Percentiles rank a stretch among this genome's conserved stretches.
phyloP scores from a whole-genome alignment of 2,888 invertebrate species.

The Pollenia angustigena region DNA sequence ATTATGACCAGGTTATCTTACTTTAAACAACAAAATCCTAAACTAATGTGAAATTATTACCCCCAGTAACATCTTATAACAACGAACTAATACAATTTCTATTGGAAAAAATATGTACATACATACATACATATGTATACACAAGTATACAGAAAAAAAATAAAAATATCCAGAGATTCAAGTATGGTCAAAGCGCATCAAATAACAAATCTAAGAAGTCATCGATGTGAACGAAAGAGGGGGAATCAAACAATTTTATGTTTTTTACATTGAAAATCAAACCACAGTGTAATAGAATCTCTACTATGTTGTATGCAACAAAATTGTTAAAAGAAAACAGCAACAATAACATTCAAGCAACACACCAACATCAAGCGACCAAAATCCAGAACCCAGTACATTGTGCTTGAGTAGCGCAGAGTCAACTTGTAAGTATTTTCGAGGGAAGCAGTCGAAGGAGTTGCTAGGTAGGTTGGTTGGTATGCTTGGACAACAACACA shows the following conservation, averaged over 20 bases:
- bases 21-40: slow-evolving; percentile 30
- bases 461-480: not conserved
- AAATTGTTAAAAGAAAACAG: slow-evolving; percentile 31
- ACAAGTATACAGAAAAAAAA: slow-evolving; percentile 24
- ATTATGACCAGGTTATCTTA: slow-evolving; percentile 29
- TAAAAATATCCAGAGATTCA: slow-evolving; percentile 18
- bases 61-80: slow-evolving; percentile 49
- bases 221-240: slow-evolving; percentile 53
- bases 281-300: slow-evolving; percentile 71
- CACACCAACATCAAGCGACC: slow-evolving; percentile 14
- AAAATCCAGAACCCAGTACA: not conserved
- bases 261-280: slow-evolving; percentile 53
- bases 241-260: slow-evolving; percentile 6
- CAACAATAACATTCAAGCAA: slow-evolving; percentile 14
- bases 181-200: slow-evolving; percentile 61
- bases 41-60: slow-evolving; percentile 65
- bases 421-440: slow-evolving; percentile 22
- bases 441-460: slow-evolving; percentile 31
- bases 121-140: not conserved
- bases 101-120: slow-evolving; percentile 38
- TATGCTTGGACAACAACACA: slow-evolving; percentile 38
- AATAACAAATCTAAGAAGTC: slow-evolving; percentile 64
- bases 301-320: slow-evolving; percentile 63
- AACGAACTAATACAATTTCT: slow-evolving; percentile 57
- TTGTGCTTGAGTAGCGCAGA: slow-evolving; percentile 9